Base-by-base conservation (phyloP, 64 coral and sea anemone species). In the Catalaphyllia jardinei region DNA sequence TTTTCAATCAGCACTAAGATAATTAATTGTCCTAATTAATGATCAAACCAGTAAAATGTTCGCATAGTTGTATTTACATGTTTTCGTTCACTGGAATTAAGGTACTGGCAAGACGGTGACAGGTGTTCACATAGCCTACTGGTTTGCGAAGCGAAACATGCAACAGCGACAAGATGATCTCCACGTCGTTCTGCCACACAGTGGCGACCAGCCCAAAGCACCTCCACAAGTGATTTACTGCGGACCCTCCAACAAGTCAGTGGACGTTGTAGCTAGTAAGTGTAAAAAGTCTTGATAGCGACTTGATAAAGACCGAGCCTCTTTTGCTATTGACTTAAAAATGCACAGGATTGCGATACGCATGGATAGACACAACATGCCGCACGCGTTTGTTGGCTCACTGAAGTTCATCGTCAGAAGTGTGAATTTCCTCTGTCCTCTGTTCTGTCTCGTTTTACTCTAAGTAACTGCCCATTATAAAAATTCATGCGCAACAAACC, bases 211-310 rank as follows among this genome's bases (percentile, higher is more conserved):
- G 10, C 62, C 73, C 1, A 78, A 71, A 8, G 86, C 72, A 6
- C 92, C 85, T 29, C 85, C 85, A 31, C 92, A 94, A 52, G 95
- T 98, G 29, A 77, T 98, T 28, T 98, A 98, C 83, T 98, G 95
- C 31, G 95, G 95, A 52, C 95, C 95, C 27, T 98, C 95, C 8
- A 98, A 98, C 92, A 98, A 94, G 52, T 98, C 92, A 35, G 95
- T 98, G 8, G 95, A 97, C 62, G 95, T 97, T 17, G 92, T 97
- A 20, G 91, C 89, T 79, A 46, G 95, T 97, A 80, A 77, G 74
- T 46, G 12, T 24, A 72, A 28, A 72, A 25, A 72, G 28, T 0
- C 10, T 72, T 13, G 69, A 29, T 72, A 13, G 28, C 28, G n/a
- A 38, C 35, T 12, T 29, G 20, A 31, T 29, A 8, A 72, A 72